Conservation (phyloP, 2,113 vertebrate species). For the Rhabdomys dilectus region DNA sequence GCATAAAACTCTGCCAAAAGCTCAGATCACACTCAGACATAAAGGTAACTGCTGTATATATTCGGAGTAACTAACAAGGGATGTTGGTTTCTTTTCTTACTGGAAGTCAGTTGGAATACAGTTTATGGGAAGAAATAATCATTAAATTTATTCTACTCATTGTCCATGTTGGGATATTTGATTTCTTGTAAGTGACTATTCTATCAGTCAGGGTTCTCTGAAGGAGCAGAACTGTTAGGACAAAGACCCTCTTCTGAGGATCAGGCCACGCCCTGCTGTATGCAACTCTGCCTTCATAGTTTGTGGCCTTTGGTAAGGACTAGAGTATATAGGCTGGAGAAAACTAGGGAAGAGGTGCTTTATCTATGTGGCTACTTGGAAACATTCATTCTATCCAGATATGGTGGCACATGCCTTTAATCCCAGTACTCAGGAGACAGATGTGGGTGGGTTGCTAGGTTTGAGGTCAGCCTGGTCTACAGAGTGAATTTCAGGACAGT, state of each 20-base stretch:
- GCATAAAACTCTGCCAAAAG: background rate
- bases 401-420: background rate
- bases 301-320: background rate
- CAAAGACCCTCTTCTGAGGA: background rate
- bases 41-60: background rate
- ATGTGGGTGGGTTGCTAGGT: background rate
- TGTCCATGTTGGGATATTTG: background rate
- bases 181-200: constrained; percentile 38
- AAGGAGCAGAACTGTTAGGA: background rate
- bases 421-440: background rate
- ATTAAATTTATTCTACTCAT: constrained; percentile 27
- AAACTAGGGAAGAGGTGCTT: background rate
- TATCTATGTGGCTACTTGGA: background rate
- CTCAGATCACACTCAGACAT: background rate
- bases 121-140: constrained; percentile 31
- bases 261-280: background rate
- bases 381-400: background rate
- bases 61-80: too few relatives aligned
- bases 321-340: background rate
- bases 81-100: constrained; percentile 34
- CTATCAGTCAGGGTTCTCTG: background rate
- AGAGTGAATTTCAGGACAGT: background rate
- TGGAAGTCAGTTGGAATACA: constrained; percentile 40
- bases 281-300: background rate
- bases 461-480: background rate